These are phyloP conservation scores for Seriola dumerili DNA, from an alignment of 2,113 vertebrate species.

Conservation along the genomic window DNA sequence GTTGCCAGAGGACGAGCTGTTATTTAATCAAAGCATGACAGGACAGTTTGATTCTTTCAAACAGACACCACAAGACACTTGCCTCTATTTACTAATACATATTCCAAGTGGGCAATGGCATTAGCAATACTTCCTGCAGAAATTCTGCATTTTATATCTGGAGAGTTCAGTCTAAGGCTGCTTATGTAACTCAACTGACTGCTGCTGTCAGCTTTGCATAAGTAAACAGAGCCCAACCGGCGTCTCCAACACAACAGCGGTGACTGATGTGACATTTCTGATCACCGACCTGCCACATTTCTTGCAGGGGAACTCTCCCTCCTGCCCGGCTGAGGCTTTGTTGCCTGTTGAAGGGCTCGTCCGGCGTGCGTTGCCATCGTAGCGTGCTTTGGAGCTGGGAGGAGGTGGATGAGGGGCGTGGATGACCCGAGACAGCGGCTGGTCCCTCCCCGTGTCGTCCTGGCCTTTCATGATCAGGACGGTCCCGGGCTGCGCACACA, in stretches of 20 bases:
- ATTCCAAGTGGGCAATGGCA: conserved; percentile 38
- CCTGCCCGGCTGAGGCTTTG: conserved; percentile 87
- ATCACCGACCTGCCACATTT: conserved; percentile 94
- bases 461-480: conserved; percentile 85
- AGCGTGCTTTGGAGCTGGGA: conserved; percentile 78
- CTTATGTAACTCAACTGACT: background rate
- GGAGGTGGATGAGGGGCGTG: conserved; percentile 58
- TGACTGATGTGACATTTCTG: background rate
- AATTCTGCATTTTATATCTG: background rate
- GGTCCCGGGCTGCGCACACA: conserved; percentile 79
- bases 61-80: conserved; percentile 26
- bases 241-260: background rate
- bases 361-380: conserved; percentile 80
- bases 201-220: conserved; percentile 16
- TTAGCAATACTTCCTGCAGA: conserved; percentile 20
- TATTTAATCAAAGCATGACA: conserved; percentile 59
- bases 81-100: conserved; percentile 39
- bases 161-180: background rate
- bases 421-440: conserved; percentile 60
- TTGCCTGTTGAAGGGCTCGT: conserved; percentile 70
- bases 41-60: conserved; percentile 46
- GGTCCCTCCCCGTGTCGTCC: conserved; percentile 85
- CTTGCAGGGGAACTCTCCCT: conserved; percentile 98
- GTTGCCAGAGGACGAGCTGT: conserved; percentile 70
- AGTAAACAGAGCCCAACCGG: conserved; percentile 14